Conservation (phyloP, 2,888 invertebrate genomes). For the Agonopterix subpropinquella region DNA sequence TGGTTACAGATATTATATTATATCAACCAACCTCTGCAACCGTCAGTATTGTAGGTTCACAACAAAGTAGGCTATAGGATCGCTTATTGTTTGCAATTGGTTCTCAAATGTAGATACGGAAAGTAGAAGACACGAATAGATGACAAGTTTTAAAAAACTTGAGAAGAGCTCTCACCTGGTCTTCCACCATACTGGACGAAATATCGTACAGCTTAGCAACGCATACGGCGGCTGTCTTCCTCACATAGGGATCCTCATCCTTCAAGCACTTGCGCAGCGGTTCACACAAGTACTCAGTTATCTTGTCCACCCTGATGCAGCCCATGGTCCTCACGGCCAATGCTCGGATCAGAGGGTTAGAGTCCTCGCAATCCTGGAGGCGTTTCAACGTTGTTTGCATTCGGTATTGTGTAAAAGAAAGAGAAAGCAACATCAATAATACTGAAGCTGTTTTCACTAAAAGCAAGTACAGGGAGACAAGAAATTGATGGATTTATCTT, state of each 20-base stretch:
- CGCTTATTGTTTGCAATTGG: too few relatives aligned
- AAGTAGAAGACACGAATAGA: too few relatives aligned
- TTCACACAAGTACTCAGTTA: slow-evolving; percentile 99
- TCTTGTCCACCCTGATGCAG: slow-evolving; percentile 99
- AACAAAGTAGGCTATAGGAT: too few relatives aligned
- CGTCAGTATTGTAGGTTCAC: too few relatives aligned
- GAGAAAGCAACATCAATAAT: slow-evolving; percentile 49
- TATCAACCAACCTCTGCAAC: too few relatives aligned
- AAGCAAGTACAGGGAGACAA: slow-evolving; percentile 25
- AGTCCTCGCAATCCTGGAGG: slow-evolving; percentile 97
- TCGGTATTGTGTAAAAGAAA: slow-evolving; percentile 40
- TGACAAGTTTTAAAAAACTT: too few relatives aligned
- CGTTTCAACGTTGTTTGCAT: slow-evolving; percentile 26
- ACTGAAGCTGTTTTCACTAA: slow-evolving; percentile 26
- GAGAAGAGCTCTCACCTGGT: slow-evolving; percentile 48
- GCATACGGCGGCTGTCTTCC: slow-evolving; percentile 99
- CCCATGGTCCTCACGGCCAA: slow-evolving; percentile 99
- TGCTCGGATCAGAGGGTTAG: slow-evolving; percentile 98
- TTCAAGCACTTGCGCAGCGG: slow-evolving; percentile 95
- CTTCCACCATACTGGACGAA: slow-evolving; percentile 81
- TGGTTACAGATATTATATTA: too few relatives aligned
- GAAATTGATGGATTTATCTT: background rate
- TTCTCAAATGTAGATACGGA: too few relatives aligned
- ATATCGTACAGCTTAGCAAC: slow-evolving; percentile 99
- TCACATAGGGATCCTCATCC: slow-evolving; percentile 97